Evolutionary conservation across 2,113 vertebrate species (phyloP).

Genomic region (Podarcis cretensis): DNA sequence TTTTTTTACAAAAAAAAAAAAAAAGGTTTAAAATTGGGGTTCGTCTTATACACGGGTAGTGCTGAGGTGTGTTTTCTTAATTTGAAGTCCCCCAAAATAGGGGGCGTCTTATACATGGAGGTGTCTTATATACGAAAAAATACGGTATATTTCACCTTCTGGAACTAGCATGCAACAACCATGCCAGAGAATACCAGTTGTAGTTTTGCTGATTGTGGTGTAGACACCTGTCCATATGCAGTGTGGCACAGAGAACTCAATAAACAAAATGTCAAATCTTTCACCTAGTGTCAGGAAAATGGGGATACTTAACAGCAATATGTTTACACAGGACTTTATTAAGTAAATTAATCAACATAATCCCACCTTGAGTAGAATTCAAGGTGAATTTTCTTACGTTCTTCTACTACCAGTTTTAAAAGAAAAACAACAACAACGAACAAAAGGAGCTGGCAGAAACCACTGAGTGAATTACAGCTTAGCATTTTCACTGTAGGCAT

Average conservation of each 20-base stretch:
- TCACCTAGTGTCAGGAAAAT: slow-evolving; percentile 9
- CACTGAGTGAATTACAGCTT: slow-evolving; percentile 21
- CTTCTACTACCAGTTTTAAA: slow-evolving; percentile 9
- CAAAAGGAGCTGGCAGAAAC: slow-evolving; percentile 46
- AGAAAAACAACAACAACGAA: neutral
- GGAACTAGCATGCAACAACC: neutral
- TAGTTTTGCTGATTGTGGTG: neutral
- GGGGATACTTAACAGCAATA: slow-evolving; percentile 30
- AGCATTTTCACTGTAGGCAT: slow-evolving; percentile 10
- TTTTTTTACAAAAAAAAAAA: too few relatives aligned
- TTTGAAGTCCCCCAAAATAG: too few relatives aligned
- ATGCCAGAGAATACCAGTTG: neutral
- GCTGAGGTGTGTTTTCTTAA: too few relatives aligned
- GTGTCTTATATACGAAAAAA: too few relatives aligned
- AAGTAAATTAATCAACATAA: slow-evolving; percentile 61
- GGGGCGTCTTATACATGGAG: too few relatives aligned
- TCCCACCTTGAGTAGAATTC: slow-evolving; percentile 48
- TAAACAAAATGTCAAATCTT: neutral
- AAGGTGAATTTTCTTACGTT: neutral
- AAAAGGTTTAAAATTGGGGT: too few relatives aligned
- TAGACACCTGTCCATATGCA: neutral
- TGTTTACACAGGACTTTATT: slow-evolving; percentile 59
- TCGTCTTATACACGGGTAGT: too few relatives aligned
- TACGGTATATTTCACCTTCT: too few relatives aligned
- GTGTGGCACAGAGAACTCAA: neutral